phyloP scores from a whole-genome alignment of 2,113 vertebrate species.

The Myocastor coypus region DNA sequence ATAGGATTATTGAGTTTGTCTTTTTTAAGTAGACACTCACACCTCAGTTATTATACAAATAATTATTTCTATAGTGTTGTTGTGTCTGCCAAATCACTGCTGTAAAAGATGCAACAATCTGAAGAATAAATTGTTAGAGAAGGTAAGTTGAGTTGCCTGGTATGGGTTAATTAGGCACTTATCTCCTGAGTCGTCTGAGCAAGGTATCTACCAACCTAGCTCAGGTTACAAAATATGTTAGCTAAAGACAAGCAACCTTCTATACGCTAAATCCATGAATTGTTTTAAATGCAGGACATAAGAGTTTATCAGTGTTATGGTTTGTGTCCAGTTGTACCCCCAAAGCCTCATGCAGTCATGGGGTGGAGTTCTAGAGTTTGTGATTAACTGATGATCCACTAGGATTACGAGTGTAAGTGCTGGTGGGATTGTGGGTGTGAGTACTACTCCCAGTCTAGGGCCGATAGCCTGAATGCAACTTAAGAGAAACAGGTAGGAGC shows the following conservation, averaged over 20 bases:
- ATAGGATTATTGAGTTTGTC: background rate
- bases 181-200: background rate
- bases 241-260: background rate
- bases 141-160: background rate
- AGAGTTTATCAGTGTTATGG: background rate
- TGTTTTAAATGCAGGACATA: background rate
- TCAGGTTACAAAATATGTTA: background rate
- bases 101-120: background rate
- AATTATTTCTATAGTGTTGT: background rate
- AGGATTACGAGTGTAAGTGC: too few species aligned
- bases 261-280: background rate
- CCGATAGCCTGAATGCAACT: too few species aligned
- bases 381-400: too few species aligned
- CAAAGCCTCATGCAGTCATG: too few species aligned
- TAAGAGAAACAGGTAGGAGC: too few species aligned
- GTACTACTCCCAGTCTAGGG: too few species aligned
- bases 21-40: background rate
- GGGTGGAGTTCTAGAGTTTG: too few species aligned
- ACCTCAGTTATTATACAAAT: background rate
- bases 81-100: background rate
- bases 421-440: too few species aligned
- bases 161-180: background rate
- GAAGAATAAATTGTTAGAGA: background rate
- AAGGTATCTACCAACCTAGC: background rate
- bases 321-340: too few species aligned